A percentile compares a stretch with the other conserved stretches of the same genome.
Conservation (phyloP, 2,113 vertebrate genomes). For the Menura novaehollandiae region DNA sequence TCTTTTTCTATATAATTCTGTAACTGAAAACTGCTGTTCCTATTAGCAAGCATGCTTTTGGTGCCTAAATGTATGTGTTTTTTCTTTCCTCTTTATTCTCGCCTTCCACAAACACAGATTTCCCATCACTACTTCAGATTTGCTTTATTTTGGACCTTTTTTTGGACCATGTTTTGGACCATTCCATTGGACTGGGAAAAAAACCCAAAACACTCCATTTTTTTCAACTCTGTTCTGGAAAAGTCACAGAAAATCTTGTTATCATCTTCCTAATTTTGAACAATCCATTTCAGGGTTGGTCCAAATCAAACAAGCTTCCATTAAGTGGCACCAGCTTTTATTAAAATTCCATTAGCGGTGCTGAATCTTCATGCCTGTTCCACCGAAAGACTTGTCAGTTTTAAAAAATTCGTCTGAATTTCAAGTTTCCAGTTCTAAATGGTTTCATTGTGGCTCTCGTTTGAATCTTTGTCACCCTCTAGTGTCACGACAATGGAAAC, state of each 20-base stretch:
- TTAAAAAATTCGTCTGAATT: background rate
- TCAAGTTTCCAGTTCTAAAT: background rate
- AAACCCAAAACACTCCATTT: background rate
- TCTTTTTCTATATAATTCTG: background rate
- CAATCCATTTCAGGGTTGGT: background rate
- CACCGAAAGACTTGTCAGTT: background rate
- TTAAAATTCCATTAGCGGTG: background rate
- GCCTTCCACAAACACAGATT: background rate
- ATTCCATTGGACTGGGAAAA: background rate
- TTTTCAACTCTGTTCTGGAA: background rate
- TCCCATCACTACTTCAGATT: background rate
- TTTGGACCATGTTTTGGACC: background rate
- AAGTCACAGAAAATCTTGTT: background rate
- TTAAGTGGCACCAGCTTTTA: background rate
- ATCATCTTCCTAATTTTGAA: background rate
- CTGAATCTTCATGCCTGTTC: background rate
- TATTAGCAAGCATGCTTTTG: background rate
- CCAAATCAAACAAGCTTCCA: background rate
- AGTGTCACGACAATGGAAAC: background rate
- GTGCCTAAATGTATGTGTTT: background rate
- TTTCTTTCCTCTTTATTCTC: background rate
- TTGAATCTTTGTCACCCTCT: slow-evolving; percentile 58
- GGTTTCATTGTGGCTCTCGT: background rate
- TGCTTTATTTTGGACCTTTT: background rate
- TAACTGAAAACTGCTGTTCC: background rate